Percentiles rank a stretch among this genome's conserved stretches.
Conservation (phyloP, 2,113 vertebrate species). For the Ammodytes marinus region DNA sequence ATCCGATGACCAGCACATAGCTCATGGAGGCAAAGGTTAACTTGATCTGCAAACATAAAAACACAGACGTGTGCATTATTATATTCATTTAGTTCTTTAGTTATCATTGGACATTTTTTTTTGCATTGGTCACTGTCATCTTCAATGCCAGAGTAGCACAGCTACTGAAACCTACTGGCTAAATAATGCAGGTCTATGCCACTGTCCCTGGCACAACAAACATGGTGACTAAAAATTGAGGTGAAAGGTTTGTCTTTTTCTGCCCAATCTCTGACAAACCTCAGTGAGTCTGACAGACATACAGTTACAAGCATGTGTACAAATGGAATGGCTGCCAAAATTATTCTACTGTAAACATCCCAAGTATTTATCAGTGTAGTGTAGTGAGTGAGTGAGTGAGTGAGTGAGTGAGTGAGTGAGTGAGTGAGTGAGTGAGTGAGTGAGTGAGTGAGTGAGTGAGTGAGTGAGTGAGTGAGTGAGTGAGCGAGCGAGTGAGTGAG, state of each 20-base stretch:
- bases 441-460: too few species aligned
- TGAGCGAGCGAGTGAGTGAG: too few species aligned
- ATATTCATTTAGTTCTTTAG: neutral
- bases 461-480: too few species aligned
- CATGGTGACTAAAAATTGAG: neutral
- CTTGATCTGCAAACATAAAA: neutral
- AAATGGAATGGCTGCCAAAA: neutral
- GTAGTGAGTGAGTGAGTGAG: too few species aligned
- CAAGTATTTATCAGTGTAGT: too few species aligned
- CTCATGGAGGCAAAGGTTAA: neutral
- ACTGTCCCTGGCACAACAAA: neutral
- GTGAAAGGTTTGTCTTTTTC: neutral
- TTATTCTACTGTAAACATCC: neutral
- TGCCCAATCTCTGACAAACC: neutral
- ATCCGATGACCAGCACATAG: neutral
- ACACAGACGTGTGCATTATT: neutral
- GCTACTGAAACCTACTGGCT: conserved; percentile 5
- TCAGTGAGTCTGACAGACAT: neutral
- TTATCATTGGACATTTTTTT: too few species aligned
- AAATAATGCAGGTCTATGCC: neutral
- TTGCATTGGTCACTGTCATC: neutral
- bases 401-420: too few species aligned
- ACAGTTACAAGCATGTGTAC: neutral
- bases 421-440: too few species aligned
- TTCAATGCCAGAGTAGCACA: neutral